Evolutionary conservation across 2,888 invertebrate species (phyloP).

Genomic region (Bellardia pandia): DNA sequence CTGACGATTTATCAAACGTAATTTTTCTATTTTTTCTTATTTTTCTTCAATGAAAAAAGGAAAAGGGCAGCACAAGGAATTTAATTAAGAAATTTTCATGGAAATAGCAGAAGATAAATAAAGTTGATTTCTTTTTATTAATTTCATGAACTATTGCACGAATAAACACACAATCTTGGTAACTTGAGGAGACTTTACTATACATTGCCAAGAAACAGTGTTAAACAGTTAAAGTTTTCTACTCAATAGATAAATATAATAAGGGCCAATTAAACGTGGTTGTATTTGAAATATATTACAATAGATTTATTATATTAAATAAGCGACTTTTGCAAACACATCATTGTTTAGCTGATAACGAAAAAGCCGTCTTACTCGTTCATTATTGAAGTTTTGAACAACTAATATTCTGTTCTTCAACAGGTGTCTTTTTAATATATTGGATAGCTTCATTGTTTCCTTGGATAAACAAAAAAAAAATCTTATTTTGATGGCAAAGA

Average conservation of each 20-base stretch:
- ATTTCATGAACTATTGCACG: conserved; percentile 18
- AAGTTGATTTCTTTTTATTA: conserved; percentile 55
- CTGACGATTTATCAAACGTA: conserved; percentile 64
- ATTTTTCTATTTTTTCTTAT: conserved; percentile 28
- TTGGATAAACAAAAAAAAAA: too few species aligned
- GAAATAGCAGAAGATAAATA: conserved; percentile 58
- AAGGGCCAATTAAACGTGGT: not conserved
- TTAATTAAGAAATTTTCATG: conserved; percentile 68
- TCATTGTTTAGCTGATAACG: too few species aligned
- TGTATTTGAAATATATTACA: not conserved
- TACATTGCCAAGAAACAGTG: not conserved
- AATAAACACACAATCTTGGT: not conserved
- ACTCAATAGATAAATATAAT: not conserved
- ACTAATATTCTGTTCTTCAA: too few species aligned
- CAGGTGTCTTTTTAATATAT: too few species aligned
- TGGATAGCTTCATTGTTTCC: too few species aligned
- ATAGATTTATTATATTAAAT: too few species aligned
- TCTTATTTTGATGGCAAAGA: too few species aligned
- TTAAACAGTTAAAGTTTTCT: not conserved
- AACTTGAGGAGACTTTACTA: not conserved
- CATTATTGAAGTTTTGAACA: too few species aligned
- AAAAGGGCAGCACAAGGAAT: conserved; percentile 57
- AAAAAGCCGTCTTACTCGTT: too few species aligned
- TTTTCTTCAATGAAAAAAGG: conserved; percentile 34
- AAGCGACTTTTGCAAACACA: too few species aligned